Percentiles rank a stretch among this genome's conserved stretches.
Conservation (phyloP, 2,888 invertebrate genomes). For the Koerneria pararmatus region DNA sequence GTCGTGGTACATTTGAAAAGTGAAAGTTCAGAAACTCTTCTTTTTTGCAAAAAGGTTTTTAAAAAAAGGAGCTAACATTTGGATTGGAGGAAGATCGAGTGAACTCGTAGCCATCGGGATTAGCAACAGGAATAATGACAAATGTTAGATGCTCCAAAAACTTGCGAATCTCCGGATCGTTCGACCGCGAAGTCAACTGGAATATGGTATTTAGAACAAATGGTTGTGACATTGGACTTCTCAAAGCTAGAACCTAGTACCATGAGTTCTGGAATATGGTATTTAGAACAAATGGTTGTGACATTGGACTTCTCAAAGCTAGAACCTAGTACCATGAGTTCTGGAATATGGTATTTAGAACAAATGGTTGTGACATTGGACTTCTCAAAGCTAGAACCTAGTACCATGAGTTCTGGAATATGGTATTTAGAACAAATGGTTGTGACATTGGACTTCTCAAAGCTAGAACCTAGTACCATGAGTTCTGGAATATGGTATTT, state of each 20-base stretch:
- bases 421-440: too few species aligned
- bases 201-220: slow-evolving; percentile 5
- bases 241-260: not conserved
- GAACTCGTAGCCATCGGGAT: slow-evolving; percentile 59
- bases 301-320: too few species aligned
- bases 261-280: not conserved
- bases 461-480: too few species aligned
- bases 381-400: too few species aligned
- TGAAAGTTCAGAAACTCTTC: not conserved
- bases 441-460: too few species aligned
- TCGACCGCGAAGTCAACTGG: slow-evolving; percentile 52
- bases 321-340: too few species aligned
- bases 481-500: too few species aligned
- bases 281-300: too few species aligned
- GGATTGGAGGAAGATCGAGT: slow-evolving; percentile 49
- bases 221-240: not conserved
- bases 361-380: too few species aligned
- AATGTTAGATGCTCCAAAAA: slow-evolving; percentile 53
- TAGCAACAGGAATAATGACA: slow-evolving; percentile 52
- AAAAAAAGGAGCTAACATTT: slow-evolving; percentile 28
- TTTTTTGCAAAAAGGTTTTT: slow-evolving; percentile 1
- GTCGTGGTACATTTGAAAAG: not conserved
- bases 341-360: too few species aligned
- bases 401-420: too few species aligned
- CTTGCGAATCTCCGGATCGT: slow-evolving; percentile 46